phyloP scores from a whole-genome alignment of 2,113 vertebrate genomes.

The Tachycineta bicolor region DNA sequence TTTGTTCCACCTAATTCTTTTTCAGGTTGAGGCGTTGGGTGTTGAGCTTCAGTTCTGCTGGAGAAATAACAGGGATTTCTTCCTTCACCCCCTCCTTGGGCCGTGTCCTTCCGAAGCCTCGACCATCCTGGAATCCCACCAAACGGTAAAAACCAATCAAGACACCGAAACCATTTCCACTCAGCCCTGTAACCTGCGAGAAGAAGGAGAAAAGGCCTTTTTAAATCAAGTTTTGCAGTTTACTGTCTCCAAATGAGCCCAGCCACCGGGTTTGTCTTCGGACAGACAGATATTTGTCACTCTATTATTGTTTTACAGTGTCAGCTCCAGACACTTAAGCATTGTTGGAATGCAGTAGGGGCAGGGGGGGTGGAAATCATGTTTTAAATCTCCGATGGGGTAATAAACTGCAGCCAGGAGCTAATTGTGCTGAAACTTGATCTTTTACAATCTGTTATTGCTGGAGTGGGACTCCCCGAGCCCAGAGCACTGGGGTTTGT shows the following conservation, averaged over 20 bases:
- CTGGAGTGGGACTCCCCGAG: conserved; percentile 77
- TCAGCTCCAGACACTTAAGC: conserved; percentile 78
- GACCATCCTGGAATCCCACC: neutral
- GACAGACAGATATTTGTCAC: conserved; percentile 77
- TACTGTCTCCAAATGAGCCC: neutral
- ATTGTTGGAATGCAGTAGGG: conserved; percentile 79
- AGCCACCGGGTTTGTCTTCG: conserved; percentile 38
- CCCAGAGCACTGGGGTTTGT: conserved; percentile 73
- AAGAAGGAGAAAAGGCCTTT: neutral
- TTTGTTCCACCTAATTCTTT: neutral
- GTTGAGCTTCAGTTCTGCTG: neutral
- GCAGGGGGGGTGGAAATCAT: conserved; percentile 42
- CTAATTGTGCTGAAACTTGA: conserved; percentile 86
- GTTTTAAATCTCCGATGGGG: conserved; percentile 82
- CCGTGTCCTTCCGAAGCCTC: neutral
- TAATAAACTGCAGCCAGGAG: conserved; percentile 83
- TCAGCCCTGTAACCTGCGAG: neutral
- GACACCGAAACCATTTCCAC: neutral
- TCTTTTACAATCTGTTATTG: conserved; percentile 82
- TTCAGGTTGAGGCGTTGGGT: accelerated
- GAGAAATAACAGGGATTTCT: neutral
- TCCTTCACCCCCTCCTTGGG: neutral
- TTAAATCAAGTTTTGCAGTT: neutral
- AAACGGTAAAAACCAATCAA: neutral
- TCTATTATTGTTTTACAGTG: conserved; percentile 79